phyloP scores from a whole-genome alignment of 2,797 vertebrate species.

The Lepilemur septentrionalis region DNA sequence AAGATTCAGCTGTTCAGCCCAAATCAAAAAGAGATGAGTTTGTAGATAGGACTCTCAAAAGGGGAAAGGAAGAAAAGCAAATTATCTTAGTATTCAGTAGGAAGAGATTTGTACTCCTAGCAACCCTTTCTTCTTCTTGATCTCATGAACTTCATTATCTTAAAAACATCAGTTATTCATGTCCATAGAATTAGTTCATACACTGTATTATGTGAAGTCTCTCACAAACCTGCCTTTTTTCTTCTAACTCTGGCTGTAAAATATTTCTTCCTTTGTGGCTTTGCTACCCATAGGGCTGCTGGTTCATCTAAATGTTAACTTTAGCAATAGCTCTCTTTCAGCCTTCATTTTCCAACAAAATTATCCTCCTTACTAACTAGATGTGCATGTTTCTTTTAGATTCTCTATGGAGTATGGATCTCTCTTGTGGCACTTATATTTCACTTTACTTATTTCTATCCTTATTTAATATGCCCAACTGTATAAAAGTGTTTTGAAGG shows the following conservation, averaged over 20 bases:
- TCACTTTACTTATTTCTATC: slow-evolving; percentile 5
- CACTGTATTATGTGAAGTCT: not conserved
- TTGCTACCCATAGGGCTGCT: not conserved
- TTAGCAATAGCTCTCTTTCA: not conserved
- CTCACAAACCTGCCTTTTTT: not conserved
- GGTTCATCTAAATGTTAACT: not conserved
- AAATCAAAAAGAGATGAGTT: slow-evolving; percentile 50
- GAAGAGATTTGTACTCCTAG: slow-evolving; percentile 1
- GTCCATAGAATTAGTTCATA: not conserved
- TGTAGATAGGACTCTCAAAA: not conserved
- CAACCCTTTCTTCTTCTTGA: not conserved
- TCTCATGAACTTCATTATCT: slow-evolving; percentile 21
- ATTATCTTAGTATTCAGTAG: not conserved
- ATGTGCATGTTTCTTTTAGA: not conserved
- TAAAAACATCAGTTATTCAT: slow-evolving; percentile 30
- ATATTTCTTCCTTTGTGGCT: not conserved
- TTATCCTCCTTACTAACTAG: not conserved
- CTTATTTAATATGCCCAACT: not conserved
- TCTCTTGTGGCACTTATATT: not conserved
- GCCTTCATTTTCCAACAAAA: not conserved
- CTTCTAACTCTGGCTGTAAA: not conserved
- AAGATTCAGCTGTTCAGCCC: not conserved
- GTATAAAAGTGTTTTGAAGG: not conserved
- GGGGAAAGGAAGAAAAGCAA: slow-evolving; percentile 34
- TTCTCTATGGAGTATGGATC: not conserved